Base-by-base conservation (phyloP, 1,140 invertebrate species). In the Pteromalus puparum region DNA sequence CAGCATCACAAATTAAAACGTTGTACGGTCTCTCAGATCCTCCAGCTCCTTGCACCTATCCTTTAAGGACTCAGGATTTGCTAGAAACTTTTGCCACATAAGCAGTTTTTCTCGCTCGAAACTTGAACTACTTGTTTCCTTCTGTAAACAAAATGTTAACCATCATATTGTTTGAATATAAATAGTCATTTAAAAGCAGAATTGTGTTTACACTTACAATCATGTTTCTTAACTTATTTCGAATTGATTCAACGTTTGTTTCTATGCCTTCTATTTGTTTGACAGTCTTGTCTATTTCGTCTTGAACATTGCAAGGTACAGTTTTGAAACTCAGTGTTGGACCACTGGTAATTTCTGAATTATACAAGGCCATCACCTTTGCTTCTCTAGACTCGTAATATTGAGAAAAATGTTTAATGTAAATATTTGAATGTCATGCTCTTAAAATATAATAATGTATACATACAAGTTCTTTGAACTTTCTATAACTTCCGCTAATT, bases 41-140 rank as follows among this genome's bases (percentile, higher is more conserved):
- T 86, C 84, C 42, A 89, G 61, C 78, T 92, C 87, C 12, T 91
- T 88, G 34, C 90, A 91, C 68, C 79, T 90, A 1, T 61, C 67
- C 85, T 89, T 88, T 46, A 93, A 79, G 38, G 81, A 86, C 21
- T 91, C 87, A 6, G 91, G 91, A 80, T 92, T 87, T 26, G 87
- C 87, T 70, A 90, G 65, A 28, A 90, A 90, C 77, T 82, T 89
- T 77, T 90, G 89, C 90, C 90, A 90, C 24, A 90, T 73, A 53
- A 90, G 89, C 26, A 68, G 70, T 28, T 89, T 91, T 83, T 92
- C 91, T 53, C 90, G 85, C 53, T 91, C 90, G 7, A 90, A 84
- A 15, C 81, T 78, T 72, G 80, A 85, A 13, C 81, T 81, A 48
- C 24, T 82, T 4, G 88, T 89, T 42, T 90, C 89, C 74, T 88